phyloP scores from a whole-genome alignment of 37 sponge, comb jelly and placozoan genomes.

The Spongilla lacustris region DNA sequence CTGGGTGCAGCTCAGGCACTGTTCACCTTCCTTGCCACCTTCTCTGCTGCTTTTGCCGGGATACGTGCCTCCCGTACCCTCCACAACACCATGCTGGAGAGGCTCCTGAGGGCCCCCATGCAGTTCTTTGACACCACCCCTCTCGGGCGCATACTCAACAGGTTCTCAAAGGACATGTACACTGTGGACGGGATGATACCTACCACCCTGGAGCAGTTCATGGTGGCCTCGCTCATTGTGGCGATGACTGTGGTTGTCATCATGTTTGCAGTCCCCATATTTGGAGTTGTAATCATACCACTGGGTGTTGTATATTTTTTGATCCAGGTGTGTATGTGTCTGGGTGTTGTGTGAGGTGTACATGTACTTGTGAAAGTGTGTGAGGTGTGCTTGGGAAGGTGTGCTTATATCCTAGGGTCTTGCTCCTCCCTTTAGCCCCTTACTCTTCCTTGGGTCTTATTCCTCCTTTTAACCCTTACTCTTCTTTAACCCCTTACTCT shows the following conservation, averaged over 20 bases:
- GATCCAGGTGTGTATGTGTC: constrained; percentile 28
- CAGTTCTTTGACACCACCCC: constrained; percentile 89
- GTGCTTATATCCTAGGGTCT: background rate
- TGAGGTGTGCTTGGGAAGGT: background rate
- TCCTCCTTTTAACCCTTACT: too few relatives aligned
- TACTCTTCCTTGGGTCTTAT: too few relatives aligned
- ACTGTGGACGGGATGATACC: constrained; percentile 78
- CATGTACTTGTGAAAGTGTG: background rate
- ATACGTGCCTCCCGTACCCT: constrained; percentile 47
- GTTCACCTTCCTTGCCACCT: constrained; percentile 27
- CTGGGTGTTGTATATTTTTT: constrained; percentile 57
- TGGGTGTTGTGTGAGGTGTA: background rate
- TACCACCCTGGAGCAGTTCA: constrained; percentile 42
- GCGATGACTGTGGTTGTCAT: constrained; percentile 60
- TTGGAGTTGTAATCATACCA: constrained; percentile 68
- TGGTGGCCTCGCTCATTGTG: constrained; percentile 43
- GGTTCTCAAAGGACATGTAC: constrained; percentile 88
- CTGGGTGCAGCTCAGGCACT: constrained; percentile 58
- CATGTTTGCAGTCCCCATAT: constrained; percentile 53
- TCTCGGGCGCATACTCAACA: constrained; percentile 76
- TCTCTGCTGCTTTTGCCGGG: constrained; percentile 43
- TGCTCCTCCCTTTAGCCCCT: too few relatives aligned
- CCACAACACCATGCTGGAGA: constrained; percentile 46
- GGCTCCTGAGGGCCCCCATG: constrained; percentile 74
- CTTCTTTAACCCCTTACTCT: too few relatives aligned